These are phyloP conservation scores for Coccyzus lansbergi DNA, from an alignment of 2,797 vertebrate species.

Conservation along the genomic window DNA sequence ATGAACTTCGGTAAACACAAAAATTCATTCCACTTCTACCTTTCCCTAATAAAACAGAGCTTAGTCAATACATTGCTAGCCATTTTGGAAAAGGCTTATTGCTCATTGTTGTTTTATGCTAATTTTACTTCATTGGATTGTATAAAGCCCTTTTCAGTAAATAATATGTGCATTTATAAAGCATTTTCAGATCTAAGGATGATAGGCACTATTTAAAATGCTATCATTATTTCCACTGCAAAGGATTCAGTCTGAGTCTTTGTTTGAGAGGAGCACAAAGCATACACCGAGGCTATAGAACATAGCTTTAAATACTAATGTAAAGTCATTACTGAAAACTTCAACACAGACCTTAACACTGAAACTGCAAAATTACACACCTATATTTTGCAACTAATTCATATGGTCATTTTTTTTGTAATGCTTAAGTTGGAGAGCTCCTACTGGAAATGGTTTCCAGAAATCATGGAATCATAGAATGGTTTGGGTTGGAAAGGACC, in stretches of 20 bases:
- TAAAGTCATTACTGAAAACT: neutral
- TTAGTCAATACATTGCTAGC: neutral
- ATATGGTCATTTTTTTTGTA: neutral
- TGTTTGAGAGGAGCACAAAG: neutral
- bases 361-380: neutral
- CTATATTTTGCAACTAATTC: neutral
- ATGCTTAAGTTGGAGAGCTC: neutral
- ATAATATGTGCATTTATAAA: neutral
- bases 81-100: neutral
- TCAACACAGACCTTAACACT: neutral
- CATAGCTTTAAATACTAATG: neutral
- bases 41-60: neutral
- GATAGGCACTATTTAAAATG: neutral
- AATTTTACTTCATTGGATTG: constrained; percentile 14
- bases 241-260: neutral
- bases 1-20: neutral
- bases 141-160: neutral
- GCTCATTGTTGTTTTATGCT: neutral
- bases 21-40: neutral
- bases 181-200: neutral
- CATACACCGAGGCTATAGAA: neutral
- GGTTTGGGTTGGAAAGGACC: too few relatives aligned
- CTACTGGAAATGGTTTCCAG: neutral
- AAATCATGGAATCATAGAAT: neutral
- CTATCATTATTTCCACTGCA: neutral